Percentiles rank a stretch among this genome's conserved stretches.
Conservation (phyloP, 2,888 invertebrate species). For the Boloria selene region DNA sequence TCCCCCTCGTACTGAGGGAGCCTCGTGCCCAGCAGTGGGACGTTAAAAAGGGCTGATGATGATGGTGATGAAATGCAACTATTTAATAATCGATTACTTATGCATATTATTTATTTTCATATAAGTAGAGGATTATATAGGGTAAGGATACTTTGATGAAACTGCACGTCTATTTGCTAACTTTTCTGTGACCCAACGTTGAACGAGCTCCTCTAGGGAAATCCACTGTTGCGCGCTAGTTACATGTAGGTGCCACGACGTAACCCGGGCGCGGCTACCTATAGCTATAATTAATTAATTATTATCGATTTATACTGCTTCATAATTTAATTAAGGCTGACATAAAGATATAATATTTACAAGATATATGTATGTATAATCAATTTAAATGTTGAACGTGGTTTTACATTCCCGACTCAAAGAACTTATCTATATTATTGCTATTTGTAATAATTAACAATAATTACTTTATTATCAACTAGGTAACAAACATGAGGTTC, state of each 20-base stretch:
- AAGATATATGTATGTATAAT: neutral
- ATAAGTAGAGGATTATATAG: neutral
- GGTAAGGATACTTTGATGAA: neutral
- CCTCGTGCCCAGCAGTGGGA: no score
- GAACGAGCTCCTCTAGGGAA: slow-evolving; percentile 76
- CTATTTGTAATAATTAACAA: no score
- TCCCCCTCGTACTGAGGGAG: no score
- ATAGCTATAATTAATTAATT: slow-evolving; percentile 79
- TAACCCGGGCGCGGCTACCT: slow-evolving; percentile 68
- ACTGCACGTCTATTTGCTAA: slow-evolving; percentile 12
- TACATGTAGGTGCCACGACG: slow-evolving; percentile 62
- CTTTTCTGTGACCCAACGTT: slow-evolving; percentile 64
- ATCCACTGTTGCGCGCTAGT: slow-evolving; percentile 79
- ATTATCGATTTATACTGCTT: slow-evolving; percentile 64
- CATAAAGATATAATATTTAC: neutral
- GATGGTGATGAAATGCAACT: no score
- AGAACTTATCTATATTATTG: no score
- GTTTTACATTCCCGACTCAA: no score
- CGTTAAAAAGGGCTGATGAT: no score
- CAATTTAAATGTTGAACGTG: no score
- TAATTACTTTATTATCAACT: no score
- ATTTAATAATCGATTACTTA: no score
- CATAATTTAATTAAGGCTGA: slow-evolving; percentile 3
- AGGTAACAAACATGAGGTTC: no score
- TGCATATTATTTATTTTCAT: neutral